A percentile compares a stretch with the other conserved stretches of the same genome.
These are phyloP conservation scores for Falco berigora DNA, from an alignment of 2,797 vertebrate genomes.

Conservation along the genomic window DNA sequence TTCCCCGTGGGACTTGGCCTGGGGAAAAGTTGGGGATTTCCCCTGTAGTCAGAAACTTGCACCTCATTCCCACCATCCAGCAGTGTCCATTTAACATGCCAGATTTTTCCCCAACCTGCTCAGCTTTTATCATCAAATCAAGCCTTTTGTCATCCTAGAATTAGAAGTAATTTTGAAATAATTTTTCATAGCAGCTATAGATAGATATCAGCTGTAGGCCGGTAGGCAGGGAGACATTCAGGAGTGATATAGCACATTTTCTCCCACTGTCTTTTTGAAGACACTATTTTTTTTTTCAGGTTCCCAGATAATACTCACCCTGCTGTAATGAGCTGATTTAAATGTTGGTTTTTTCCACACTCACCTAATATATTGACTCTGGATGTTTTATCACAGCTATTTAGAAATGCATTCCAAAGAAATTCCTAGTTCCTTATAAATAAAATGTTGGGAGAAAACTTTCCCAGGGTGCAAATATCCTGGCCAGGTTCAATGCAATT, in stretches of 20 bases:
- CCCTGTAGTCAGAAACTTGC: neutral
- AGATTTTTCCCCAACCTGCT: neutral
- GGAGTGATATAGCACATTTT: neutral
- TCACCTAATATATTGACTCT: neutral
- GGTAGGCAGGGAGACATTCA: neutral
- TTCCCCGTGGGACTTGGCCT: neutral
- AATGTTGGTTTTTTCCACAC: neutral
- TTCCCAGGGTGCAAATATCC: neutral
- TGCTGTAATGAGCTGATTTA: neutral
- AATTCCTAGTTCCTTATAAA: neutral
- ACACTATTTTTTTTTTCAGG: neutral
- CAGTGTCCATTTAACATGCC: neutral
- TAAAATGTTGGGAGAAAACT: neutral
- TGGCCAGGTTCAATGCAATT: neutral
- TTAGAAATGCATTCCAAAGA: neutral
- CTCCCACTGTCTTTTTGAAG: neutral
- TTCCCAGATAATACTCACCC: neutral
- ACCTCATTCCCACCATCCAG: neutral
- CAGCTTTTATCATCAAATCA: neutral
- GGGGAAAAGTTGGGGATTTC: neutral
- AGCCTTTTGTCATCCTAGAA: neutral
- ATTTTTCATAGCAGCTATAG: constrained; percentile 26
- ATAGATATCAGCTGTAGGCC: neutral
- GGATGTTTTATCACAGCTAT: neutral
- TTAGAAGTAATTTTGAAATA: neutral